Conservation (phyloP, 2,797 vertebrate genomes). For the Petrocephalus sullivani region DNA sequence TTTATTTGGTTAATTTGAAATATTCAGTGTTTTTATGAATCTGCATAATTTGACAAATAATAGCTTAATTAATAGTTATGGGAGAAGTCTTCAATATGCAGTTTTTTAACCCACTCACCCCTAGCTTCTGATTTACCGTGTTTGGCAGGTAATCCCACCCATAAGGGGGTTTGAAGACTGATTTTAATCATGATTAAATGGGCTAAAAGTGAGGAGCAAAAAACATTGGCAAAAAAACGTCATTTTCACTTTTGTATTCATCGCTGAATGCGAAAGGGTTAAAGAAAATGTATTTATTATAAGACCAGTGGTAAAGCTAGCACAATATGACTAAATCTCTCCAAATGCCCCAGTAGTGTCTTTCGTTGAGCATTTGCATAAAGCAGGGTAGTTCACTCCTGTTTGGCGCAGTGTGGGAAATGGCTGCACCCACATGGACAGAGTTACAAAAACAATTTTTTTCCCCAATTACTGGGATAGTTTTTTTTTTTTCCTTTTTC, state of each 20-base stretch:
- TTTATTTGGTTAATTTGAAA: not conserved
- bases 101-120: not conserved
- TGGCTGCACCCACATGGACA: not conserved
- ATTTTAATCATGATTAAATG: not conserved
- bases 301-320: not conserved
- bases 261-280: not conserved
- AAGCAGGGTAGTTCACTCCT: not conserved
- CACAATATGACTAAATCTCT: not conserved
- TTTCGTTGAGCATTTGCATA: not conserved
- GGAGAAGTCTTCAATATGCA: not conserved
- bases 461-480: conserved; percentile 27
- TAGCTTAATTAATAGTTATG: not conserved
- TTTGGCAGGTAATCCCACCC: not conserved
- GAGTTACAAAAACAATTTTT: conserved; percentile 34
- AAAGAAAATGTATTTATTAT: not conserved
- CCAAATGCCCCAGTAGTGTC: not conserved
- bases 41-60: not conserved
- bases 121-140: not conserved
- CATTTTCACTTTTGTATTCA: not conserved
- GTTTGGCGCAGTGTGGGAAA: conserved; percentile 5
- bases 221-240: not conserved
- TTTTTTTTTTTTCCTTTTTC: not conserved
- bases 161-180: not conserved
- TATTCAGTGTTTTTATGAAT: not conserved
- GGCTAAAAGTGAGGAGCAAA: not conserved